These are phyloP conservation scores for Troides oblongomaculatus DNA, from an alignment of 2,888 invertebrate species.

Conservation along the genomic window DNA sequence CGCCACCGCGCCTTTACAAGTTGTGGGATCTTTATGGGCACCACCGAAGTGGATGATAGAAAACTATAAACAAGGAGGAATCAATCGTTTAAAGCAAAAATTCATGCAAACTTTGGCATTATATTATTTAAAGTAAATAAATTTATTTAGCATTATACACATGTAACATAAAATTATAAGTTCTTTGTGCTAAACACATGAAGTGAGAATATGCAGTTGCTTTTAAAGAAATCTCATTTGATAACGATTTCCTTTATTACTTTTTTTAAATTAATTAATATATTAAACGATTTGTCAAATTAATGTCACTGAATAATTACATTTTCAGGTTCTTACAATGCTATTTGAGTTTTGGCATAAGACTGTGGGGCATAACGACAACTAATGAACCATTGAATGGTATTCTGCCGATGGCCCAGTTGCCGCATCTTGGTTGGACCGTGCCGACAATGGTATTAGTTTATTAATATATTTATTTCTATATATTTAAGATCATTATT, in stretches of 20 bases:
- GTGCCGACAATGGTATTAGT: constrained; percentile 68
- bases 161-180: no score
- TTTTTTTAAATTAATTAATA: no score
- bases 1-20: constrained; percentile 51
- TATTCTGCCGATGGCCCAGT: constrained; percentile 64
- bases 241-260: no score
- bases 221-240: no score
- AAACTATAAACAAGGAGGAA: constrained; percentile 70
- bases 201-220: no score
- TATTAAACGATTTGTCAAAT: no score
- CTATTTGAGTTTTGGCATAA: constrained; percentile 81
- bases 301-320: no score
- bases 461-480: no score
- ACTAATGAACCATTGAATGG: constrained; percentile 91
- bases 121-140: constrained; percentile 83
- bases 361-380: constrained; percentile 89
- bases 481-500: no score
- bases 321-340: constrained; percentile 83
- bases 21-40: constrained; percentile 81
- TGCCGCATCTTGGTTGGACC: constrained; percentile 88
- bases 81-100: constrained; percentile 61
- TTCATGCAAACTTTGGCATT: constrained; percentile 89
- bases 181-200: no score
- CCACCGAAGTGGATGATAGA: constrained; percentile 85
- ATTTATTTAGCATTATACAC: not conserved